Evolutionary conservation across 2,797 vertebrate genomes (phyloP).

Genomic region (Clangula hyemalis): DNA sequence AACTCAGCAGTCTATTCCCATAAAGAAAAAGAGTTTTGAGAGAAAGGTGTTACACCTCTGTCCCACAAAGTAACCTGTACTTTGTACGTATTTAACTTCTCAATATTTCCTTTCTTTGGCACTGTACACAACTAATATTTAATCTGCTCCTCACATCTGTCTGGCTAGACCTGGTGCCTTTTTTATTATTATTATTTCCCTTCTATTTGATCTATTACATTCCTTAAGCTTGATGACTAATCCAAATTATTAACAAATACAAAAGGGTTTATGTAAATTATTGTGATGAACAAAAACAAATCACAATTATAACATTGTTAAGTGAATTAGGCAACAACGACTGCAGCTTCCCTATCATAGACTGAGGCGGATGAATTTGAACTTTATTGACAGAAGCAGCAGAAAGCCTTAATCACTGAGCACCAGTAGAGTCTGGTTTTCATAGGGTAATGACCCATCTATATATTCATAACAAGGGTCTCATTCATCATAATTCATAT

Average conservation of each 20-base stretch:
- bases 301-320: conserved; percentile 67
- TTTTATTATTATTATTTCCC: conserved; percentile 20
- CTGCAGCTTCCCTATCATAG: conserved; percentile 68
- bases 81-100: not conserved
- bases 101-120: not conserved
- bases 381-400: conserved; percentile 74
- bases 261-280: conserved; percentile 74
- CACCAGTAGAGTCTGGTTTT: conserved; percentile 64
- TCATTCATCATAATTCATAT: conserved; percentile 82
- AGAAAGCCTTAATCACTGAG: conserved; percentile 75
- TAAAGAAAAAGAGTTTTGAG: not conserved
- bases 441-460: conserved; percentile 80
- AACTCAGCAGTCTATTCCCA: not conserved
- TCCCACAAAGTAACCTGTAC: not conserved
- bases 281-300: conserved; percentile 64
- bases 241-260: conserved; percentile 62
- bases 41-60: not conserved
- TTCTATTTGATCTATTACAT: conserved; percentile 64
- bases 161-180: not conserved
- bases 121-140: not conserved
- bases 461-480: conserved; percentile 79
- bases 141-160: conserved; percentile 63
- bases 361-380: conserved; percentile 72
- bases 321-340: conserved; percentile 73
- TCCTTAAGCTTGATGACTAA: conserved; percentile 63